Conservation (phyloP, 2,888 invertebrate species). For the Amphipoea oculea region DNA sequence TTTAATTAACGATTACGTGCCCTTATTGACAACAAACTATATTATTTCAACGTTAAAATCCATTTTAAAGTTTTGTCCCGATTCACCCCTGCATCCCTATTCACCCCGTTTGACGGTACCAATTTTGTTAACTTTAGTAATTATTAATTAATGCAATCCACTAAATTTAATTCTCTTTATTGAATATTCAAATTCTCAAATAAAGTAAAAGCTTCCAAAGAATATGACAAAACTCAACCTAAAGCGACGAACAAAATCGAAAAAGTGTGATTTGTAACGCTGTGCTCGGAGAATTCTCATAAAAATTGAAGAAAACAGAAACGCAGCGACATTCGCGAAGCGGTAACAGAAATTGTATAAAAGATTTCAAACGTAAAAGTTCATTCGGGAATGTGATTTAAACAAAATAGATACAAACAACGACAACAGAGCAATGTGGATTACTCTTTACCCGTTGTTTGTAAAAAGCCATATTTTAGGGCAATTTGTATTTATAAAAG, state of each 20-base stretch:
- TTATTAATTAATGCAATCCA: not conserved
- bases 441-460: slow-evolving; percentile 3
- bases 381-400: slow-evolving; percentile 24
- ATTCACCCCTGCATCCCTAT: no score
- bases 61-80: no score
- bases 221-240: not conserved
- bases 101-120: no score
- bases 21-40: no score
- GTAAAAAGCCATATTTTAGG: slow-evolving; percentile 19
- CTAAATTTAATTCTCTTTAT: not conserved
- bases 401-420: slow-evolving; percentile 13
- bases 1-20: no score
- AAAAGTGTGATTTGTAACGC: slow-evolving; percentile 2
- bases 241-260: not conserved
- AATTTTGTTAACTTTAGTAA: not conserved
- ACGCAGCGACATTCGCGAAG: slow-evolving; percentile 8
- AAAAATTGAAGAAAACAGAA: slow-evolving; percentile 32
- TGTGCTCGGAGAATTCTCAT: slow-evolving; percentile 27
- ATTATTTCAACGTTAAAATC: no score
- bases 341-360: slow-evolving; percentile 6
- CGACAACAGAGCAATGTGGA: not conserved
- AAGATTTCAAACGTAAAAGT: slow-evolving; percentile 5
- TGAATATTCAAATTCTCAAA: not conserved
- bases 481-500: slow-evolving; percentile 32
- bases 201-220: not conserved